Conservation (phyloP, 2,113 vertebrate species). For the Hylia prasina region DNA sequence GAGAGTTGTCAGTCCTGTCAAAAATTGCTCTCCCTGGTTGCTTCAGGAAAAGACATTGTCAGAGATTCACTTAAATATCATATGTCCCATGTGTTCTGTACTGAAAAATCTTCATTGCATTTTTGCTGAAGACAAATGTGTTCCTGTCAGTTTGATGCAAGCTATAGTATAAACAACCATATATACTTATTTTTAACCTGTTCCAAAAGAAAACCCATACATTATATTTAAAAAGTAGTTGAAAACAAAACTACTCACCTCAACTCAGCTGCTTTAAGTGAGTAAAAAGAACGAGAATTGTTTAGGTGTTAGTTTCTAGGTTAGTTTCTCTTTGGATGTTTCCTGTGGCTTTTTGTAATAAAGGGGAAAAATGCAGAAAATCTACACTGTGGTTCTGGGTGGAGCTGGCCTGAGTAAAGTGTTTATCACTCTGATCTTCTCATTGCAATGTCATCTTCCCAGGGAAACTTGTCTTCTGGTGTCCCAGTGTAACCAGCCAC, state of each 20-base stretch:
- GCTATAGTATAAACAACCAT: background rate
- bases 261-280: background rate
- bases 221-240: background rate
- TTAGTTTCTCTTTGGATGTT: background rate
- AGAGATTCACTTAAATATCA: background rate
- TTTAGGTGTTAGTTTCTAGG: background rate
- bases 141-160: background rate
- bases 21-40: background rate
- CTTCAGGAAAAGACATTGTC: background rate
- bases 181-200: background rate
- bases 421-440: background rate
- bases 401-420: background rate
- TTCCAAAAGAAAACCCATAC: background rate
- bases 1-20: background rate
- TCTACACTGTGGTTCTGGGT: background rate
- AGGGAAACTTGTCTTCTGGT: background rate
- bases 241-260: background rate
- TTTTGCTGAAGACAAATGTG: background rate
- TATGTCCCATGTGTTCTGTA: background rate
- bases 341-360: background rate
- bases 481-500: background rate
- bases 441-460: background rate
- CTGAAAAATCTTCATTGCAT: background rate
- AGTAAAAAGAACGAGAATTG: background rate
- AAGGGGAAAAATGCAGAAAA: background rate